Conservation (phyloP, 2,888 invertebrate species). For the Hypselothyrea guttata region DNA sequence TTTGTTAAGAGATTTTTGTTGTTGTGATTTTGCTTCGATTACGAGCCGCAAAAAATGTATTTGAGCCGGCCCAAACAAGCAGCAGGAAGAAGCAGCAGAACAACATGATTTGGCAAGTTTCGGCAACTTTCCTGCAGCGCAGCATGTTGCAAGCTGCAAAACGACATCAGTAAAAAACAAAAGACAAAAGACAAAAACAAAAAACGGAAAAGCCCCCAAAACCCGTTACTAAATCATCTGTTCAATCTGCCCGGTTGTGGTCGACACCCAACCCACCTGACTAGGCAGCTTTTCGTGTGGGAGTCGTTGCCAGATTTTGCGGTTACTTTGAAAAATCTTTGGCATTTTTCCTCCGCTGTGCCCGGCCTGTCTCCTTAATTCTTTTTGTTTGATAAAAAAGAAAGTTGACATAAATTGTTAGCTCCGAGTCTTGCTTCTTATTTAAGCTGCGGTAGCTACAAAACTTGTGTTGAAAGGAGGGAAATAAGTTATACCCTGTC, state of each 20-base stretch:
- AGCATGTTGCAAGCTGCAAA: constrained; percentile 40
- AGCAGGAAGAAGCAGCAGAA: constrained; percentile 42
- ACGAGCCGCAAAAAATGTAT: constrained; percentile 49
- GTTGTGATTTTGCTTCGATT: constrained; percentile 44
- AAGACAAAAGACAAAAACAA: background rate
- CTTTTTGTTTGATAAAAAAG: constrained; percentile 75
- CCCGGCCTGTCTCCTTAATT: constrained; percentile 44
- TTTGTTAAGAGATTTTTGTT: constrained; percentile 13
- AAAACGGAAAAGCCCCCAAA: constrained; percentile 25
- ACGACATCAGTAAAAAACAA: background rate
- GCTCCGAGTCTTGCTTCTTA: constrained; percentile 33
- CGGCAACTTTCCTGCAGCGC: constrained; percentile 54
- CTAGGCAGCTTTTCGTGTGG: constrained; percentile 65
- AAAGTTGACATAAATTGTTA: constrained; percentile 75
- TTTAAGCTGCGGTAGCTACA: constrained; percentile 56
- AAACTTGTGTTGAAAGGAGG: constrained; percentile 64
- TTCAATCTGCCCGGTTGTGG: constrained; percentile 38
- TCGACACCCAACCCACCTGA: constrained; percentile 64
- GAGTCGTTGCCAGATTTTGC: constrained; percentile 67
- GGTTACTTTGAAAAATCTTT: constrained; percentile 71
- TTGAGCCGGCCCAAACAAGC: constrained; percentile 28
- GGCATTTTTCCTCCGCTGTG: constrained; percentile 47
- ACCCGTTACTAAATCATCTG: constrained; percentile 70
- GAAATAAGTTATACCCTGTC: constrained; percentile 60
- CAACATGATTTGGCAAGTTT: constrained; percentile 72